Conservation (phyloP, 2,113 vertebrate species). For the Engystomops pustulosus region DNA sequence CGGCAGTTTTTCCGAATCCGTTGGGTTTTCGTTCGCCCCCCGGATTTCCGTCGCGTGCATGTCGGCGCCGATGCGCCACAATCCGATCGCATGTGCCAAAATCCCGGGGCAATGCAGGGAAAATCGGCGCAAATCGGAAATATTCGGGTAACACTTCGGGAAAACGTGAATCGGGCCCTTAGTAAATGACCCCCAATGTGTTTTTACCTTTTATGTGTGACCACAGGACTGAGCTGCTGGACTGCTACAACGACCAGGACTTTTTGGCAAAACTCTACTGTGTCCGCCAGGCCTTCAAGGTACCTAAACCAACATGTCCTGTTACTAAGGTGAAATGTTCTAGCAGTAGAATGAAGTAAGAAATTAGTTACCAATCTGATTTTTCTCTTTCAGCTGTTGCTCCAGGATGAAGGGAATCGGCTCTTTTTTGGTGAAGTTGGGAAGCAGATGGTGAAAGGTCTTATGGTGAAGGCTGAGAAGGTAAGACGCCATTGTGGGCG, state of each 20-base stretch:
- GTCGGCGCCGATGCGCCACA: no score
- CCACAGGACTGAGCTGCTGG: constrained; percentile 88
- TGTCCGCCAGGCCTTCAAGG: constrained; percentile 93
- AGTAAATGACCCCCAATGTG: no score
- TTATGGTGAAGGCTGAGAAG: constrained; percentile 95
- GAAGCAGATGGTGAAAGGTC: constrained; percentile 92
- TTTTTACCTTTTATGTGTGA: no score
- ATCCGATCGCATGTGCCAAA: no score
- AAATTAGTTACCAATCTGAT: constrained; percentile 2
- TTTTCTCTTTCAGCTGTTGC: constrained; percentile 76
- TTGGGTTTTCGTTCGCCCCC: no score
- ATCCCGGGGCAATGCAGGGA: no score
- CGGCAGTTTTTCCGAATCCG: no score
- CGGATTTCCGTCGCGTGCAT: no score
- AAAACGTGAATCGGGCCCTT: no score
- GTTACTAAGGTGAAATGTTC: not conserved
- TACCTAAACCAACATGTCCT: constrained; percentile 63
- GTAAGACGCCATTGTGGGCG: constrained; percentile 71
- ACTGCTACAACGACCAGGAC: constrained; percentile 93
- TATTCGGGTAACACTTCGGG: no score
- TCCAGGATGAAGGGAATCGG: constrained; percentile 86
- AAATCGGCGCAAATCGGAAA: no score
- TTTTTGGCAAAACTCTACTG: constrained; percentile 96
- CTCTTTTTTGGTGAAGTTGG: constrained; percentile 94
- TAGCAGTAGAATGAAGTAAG: not conserved